phyloP scores from a whole-genome alignment of 2,113 vertebrate species.

The Gymnarchus niloticus region DNA sequence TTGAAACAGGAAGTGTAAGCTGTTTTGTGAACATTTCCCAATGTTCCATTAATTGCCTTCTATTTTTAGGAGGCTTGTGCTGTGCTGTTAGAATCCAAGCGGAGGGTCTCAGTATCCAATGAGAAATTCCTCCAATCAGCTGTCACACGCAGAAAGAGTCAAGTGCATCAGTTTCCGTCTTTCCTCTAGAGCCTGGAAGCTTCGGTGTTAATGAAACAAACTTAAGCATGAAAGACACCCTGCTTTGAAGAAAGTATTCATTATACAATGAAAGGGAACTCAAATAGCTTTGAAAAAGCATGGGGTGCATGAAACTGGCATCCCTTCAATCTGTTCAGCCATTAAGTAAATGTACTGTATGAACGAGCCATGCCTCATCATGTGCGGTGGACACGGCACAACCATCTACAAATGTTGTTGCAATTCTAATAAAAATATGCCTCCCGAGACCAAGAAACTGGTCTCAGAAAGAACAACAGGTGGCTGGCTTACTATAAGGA shows the following conservation, averaged over 20 bases:
- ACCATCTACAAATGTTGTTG: neutral
- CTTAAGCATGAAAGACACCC: neutral
- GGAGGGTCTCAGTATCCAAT: neutral
- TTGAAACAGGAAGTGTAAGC: neutral
- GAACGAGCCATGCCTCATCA: neutral
- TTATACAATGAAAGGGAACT: neutral
- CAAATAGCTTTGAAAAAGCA: too few species aligned
- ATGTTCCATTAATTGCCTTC: neutral
- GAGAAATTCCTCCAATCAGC: conserved; percentile 17
- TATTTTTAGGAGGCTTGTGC: neutral
- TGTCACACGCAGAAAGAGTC: conserved; percentile 27
- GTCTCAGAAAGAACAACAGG: neutral
- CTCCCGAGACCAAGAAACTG: neutral
- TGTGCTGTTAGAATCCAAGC: neutral
- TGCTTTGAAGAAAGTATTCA: neutral
- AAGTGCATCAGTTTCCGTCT: conserved; percentile 25
- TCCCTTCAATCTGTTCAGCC: neutral
- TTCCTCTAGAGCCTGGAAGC: conserved; percentile 9
- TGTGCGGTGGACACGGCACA: neutral
- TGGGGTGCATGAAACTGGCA: too few species aligned
- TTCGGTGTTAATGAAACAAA: conserved; percentile 1
- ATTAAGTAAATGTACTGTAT: neutral
- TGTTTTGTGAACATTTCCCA: neutral
- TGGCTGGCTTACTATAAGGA: neutral
- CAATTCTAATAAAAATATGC: neutral